Base-by-base conservation (phyloP, 92 coral and sea anemone species). In the Pocillopora grandis region DNA sequence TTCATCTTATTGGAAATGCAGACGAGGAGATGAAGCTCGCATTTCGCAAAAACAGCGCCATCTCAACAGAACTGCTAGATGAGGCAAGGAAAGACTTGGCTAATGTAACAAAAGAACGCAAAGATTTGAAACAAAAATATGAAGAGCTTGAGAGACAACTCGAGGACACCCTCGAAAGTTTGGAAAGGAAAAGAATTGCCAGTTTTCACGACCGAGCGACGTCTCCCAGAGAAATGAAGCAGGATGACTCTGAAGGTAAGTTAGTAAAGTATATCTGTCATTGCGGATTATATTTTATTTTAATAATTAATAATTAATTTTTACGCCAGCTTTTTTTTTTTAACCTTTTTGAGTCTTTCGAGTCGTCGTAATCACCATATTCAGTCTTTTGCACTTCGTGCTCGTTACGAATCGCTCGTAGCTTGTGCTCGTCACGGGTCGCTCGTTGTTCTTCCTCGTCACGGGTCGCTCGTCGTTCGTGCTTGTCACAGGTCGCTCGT, bases 191-290 rank as follows among this genome's bases (percentile, higher is more conserved):
- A 36, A 68, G 76, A 35, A 59, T 70, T n/a, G 60, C 23, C n/a
- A 81, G 60, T 71, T 59, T 81, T 42, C 85, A 81, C 16, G 78
- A 81, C 76, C 59, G 85, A 71, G 85, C 85, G 17, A 81, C 85
- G 1, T 81, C 85, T 16, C 77, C 85, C 0, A 68, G 77, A 19
- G 69, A 71, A 2, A 37, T 42, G 12, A 37, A 31, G 5, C 60
- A 71, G 42, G 57, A 19, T 6, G 85, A 58, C 13, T 58, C 35
- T 35, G 76, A 70, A 35, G 85, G 85, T 81, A 58, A 58, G 85
- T 62, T 31, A 11, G 72, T 27, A 31, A 27, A 10, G 7, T 18
- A 66, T 66, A 18, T 3, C 52, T 42, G 52, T 42, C 4, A 7
- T 7, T 42, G 52, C 8, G 52, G 52, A 42, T 42, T 42, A 42